Evolutionary conservation across 1,140 invertebrate species (phyloP), one percentile per base, ranked within the genome.

Genomic region (Trichonephila clavipes): DNA sequence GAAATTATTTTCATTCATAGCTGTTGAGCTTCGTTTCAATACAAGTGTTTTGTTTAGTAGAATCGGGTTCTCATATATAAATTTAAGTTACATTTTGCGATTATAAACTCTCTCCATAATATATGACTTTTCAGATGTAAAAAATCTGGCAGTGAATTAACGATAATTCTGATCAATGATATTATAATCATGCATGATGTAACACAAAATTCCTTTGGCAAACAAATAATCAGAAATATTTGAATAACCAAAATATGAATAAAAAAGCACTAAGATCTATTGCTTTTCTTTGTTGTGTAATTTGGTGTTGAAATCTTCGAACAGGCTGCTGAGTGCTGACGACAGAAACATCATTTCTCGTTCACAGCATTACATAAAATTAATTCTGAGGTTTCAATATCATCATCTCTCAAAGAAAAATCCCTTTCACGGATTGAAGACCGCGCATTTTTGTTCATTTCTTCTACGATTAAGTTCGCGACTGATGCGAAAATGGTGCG

Each of bases 401-500:
- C 72, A 77, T 40, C 72, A 40, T 77, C 28, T 40, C 62, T 18
- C 16, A 77, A 40, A 12, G 28, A 18, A 2, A 40, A 40, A 77
- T 34, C 28, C 28, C 18, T 77, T 77, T 77, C 72, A 77, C 72
- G 72, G 72, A 77, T 28, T 40, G 28, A 19, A 77, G 72, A 77
- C 28, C 24, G 72, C 72, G 72, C 28, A 77, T 77, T 77, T 77
- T 77, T 77, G 72, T 77, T 77, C 72, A 77, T 77, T 77, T 77
- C 72, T 34, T 77, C 28, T 77, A 40, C 28, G 28, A 34, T 77
- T 77, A 77, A 77, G 34, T 6, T 40, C 2, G 6, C 28, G 34
- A 12, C 72, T 14, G 34, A 77, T 40, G 72, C 6, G 24, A 40
- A 28, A 28, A 77, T 77, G 72, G 28, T 18, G 24, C 28, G 28